Evolutionary conservation across 2,113 vertebrate genomes (phyloP), one percentile per base, ranked within the genome.

Genomic region (Lampris megalopsis): DNA sequence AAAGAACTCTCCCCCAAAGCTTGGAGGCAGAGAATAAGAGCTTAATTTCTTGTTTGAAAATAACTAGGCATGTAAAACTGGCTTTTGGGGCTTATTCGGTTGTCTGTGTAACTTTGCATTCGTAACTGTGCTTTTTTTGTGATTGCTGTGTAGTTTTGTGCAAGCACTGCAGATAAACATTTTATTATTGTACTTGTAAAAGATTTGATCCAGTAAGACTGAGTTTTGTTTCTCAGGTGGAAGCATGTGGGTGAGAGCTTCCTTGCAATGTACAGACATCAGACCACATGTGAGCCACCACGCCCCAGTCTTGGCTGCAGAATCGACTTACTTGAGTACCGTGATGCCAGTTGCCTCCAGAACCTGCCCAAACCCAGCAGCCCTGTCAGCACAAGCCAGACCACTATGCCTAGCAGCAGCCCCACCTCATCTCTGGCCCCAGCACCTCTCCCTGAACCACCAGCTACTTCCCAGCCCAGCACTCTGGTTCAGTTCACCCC

Each of bases 181-280:
- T 10, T 41, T 64, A 8, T 45, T 43, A 7, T 64, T 9, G 2
- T 1, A 4, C 7, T 57, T 36, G 3, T 3, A 52, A 7, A 52
- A 54, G 11, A 36, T 3, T 41, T 61, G 2, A 49, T 4, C 43
- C 63, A 6, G 63, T n/a, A 41, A 4, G n/a, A 38, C 35, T 36
- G 0, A 10, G 6, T 63, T 48, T 41, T 82, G 8, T n/a, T 13
- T 77, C 52, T 38, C 86, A 99, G 98, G 63, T 99, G 98, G 98
- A 98, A 95, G 89, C 95, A 95, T 82, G 91, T 99, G 0, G 98
- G 98, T 0, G 97, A 98, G 88, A 96, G 96, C 72, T 84, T 99
- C 60, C 89, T 98, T 71, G 94, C 96, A 37, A 99, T 96, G 95
- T 99, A 98, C 90, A 93, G 91, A 80, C 95, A 98, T 86, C 96